phyloP scores from a whole-genome alignment of 2,113 vertebrate species.

The Camelus bactrianus region DNA sequence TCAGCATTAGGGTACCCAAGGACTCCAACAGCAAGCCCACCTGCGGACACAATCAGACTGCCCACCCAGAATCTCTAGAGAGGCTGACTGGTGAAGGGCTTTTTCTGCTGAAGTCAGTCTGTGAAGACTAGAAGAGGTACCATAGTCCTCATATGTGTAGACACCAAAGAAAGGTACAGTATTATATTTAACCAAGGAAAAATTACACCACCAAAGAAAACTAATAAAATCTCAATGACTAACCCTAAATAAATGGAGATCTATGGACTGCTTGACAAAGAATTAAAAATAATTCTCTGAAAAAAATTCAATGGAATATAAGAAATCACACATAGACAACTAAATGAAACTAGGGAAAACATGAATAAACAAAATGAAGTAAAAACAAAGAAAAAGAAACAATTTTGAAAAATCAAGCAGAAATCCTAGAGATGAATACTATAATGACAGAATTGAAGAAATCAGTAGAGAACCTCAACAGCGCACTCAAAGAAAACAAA shows the following conservation, averaged over 20 bases:
- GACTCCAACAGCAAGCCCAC: background rate
- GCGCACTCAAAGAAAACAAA: background rate
- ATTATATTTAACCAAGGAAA: background rate
- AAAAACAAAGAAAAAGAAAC: background rate
- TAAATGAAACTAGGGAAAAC: background rate
- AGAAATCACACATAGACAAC: background rate
- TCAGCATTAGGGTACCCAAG: no score
- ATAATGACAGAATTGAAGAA: background rate
- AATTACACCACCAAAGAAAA: background rate
- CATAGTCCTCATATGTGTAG: background rate
- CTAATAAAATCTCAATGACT: background rate
- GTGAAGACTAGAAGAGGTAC: background rate
- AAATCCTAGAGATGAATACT: background rate
- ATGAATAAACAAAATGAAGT: background rate
- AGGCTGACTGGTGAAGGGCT: background rate
- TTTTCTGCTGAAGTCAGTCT: background rate
- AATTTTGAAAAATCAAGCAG: background rate
- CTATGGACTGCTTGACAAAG: no score
- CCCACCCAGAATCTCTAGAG: background rate
- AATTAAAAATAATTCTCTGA: background rate
- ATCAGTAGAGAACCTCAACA: background rate
- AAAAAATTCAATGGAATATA: background rate
- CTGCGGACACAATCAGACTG: background rate
- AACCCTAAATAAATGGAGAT: background rate
- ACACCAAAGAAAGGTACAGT: background rate